These are phyloP conservation scores for Sinella curviseta DNA, from an alignment of 1,140 invertebrate species.

Conservation along the genomic window DNA sequence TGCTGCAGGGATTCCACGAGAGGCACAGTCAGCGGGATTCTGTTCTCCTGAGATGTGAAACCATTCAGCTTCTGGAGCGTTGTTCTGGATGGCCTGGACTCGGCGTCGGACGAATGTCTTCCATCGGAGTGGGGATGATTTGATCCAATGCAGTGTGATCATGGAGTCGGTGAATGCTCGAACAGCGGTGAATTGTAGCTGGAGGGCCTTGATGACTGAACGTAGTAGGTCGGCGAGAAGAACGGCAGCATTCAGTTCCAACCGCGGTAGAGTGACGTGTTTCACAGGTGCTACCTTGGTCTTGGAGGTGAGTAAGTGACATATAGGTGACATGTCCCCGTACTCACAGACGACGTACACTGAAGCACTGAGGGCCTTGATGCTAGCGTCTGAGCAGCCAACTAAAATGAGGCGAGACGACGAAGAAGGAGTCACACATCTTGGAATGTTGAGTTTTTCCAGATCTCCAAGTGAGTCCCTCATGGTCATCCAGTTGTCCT, in stretches of 20 bases:
- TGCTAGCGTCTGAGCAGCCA: neutral
- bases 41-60: neutral
- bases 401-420: neutral
- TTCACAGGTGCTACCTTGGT: conserved; percentile 41
- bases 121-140: neutral
- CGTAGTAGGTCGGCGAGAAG: conserved; percentile 26
- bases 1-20: neutral
- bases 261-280: conserved; percentile 35
- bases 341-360: neutral
- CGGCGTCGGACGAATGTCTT: neutral
- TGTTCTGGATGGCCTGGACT: neutral
- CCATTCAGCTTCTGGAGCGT: neutral
- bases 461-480: conserved; percentile 38
- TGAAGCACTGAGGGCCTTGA: neutral
- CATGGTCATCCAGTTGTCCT: conserved; percentile 43
- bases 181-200: neutral
- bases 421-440: conserved; percentile 37
- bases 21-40: conserved; percentile 8
- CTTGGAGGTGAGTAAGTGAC: conserved; percentile 32
- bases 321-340: too few relatives aligned
- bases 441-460: conserved; percentile 29
- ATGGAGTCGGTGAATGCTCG: neutral
- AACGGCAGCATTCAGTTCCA: conserved; percentile 41
- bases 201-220: neutral
- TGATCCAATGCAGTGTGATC: neutral